Evolutionary conservation across 2,113 vertebrate genomes (phyloP).

Genomic region (Myotis brandtii): DNA sequence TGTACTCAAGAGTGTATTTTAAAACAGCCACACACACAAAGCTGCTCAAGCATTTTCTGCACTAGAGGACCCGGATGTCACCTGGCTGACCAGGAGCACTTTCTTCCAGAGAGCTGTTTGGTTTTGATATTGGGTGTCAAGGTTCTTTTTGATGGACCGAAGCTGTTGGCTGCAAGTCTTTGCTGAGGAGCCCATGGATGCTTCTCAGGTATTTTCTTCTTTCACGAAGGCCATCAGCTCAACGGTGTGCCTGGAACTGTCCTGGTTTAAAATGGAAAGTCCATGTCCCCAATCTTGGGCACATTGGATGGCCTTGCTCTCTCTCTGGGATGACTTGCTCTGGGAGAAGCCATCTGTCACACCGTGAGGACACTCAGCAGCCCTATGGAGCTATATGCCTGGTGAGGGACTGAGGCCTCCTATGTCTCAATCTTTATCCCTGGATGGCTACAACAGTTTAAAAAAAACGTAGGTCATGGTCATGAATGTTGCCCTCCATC

Average conservation of each 20-base stretch:
- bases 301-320: background rate
- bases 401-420: background rate
- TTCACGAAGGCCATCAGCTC: background rate
- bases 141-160: slow-evolving; percentile 9
- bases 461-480: background rate
- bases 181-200: background rate
- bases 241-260: background rate
- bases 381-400: background rate
- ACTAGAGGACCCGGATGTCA: background rate
- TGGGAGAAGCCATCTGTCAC: background rate
- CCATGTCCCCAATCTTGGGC: background rate
- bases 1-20: background rate
- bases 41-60: background rate
- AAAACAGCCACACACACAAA: background rate
- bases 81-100: background rate
- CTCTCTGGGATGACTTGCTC: background rate
- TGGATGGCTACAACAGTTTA: slow-evolving; percentile 8
- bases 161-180: background rate
- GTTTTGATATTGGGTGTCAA: background rate
- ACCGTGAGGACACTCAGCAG: background rate
- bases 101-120: background rate
- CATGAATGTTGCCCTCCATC: background rate
- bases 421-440: background rate
- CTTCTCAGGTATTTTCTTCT: slow-evolving; percentile 21
- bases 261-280: background rate